Conservation (phyloP, 2,113 vertebrate species). For the Cygnus atratus region DNA sequence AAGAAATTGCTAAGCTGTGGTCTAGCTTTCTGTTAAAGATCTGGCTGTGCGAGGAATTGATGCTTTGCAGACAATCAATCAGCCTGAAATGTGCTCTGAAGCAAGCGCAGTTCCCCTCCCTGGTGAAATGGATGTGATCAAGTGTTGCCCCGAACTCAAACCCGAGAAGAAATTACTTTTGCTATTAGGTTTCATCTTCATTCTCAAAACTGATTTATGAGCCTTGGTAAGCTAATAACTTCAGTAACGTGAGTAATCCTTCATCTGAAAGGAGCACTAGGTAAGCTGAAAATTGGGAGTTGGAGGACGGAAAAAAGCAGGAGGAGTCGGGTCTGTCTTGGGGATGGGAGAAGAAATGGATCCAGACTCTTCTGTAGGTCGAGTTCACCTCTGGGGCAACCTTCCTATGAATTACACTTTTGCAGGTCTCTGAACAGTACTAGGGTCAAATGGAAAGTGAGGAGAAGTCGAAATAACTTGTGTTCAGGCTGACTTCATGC, state of each 20-base stretch:
- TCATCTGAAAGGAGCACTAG: neutral
- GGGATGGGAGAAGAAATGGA: neutral
- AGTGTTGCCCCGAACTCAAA: neutral
- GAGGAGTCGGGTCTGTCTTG: rapidly evolving
- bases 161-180: constrained; percentile 22
- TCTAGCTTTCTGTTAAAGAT: neutral
- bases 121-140: constrained; percentile 17
- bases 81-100: neutral
- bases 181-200: constrained; percentile 28
- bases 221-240: neutral
- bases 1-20: neutral
- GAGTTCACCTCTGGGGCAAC: neutral
- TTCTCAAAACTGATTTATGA: constrained; percentile 40
- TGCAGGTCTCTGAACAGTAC: neutral
- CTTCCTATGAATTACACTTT: neutral
- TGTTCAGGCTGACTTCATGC: neutral
- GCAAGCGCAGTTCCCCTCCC: constrained; percentile 4
- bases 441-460: neutral
- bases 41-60: neutral
- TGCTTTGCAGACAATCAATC: neutral
- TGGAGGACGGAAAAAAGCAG: neutral
- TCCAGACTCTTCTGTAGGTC: neutral
- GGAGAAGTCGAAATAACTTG: neutral
- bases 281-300: neutral
- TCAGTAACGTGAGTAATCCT: neutral